Evolutionary conservation across 2,113 vertebrate species (phyloP).

Genomic region (Elephas maximus): DNA sequence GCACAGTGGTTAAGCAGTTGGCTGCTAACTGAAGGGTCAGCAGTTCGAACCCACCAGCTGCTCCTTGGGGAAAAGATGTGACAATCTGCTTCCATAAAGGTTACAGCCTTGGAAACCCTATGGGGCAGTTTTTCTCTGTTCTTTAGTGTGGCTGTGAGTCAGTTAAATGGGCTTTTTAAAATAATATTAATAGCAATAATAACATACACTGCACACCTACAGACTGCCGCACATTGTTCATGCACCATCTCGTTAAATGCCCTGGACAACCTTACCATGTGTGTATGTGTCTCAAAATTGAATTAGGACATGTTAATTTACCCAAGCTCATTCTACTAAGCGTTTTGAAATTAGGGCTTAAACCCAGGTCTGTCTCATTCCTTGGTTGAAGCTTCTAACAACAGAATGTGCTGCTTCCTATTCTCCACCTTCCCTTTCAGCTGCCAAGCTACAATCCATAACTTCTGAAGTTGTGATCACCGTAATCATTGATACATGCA

Average conservation of each 20-base stretch:
- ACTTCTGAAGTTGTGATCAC: neutral
- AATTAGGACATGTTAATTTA: neutral
- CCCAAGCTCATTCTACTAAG: neutral
- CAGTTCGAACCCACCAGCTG: no score
- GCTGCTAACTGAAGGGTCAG: no score
- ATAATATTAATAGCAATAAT: neutral
- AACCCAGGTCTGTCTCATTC: neutral
- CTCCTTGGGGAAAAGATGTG: no score
- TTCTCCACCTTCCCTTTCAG: neutral
- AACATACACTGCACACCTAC: neutral
- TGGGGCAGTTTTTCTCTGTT: no score
- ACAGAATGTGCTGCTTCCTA: neutral
- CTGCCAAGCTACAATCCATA: neutral
- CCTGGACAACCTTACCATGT: neutral
- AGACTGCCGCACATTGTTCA: neutral
- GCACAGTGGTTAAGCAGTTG: no score
- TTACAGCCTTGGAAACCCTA: no score
- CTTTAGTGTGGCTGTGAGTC: no score
- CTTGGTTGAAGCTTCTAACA: neutral
- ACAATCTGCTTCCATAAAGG: no score
- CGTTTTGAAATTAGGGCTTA: slow-evolving; percentile 14
- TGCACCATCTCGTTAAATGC: neutral
- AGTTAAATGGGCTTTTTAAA: no score
- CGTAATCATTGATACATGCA: neutral
- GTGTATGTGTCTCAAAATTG: neutral